Percentiles rank a stretch among this genome's conserved stretches.
Conservation (phyloP, 2,113 vertebrate genomes). For the Craseonycteris thonglongyai region DNA sequence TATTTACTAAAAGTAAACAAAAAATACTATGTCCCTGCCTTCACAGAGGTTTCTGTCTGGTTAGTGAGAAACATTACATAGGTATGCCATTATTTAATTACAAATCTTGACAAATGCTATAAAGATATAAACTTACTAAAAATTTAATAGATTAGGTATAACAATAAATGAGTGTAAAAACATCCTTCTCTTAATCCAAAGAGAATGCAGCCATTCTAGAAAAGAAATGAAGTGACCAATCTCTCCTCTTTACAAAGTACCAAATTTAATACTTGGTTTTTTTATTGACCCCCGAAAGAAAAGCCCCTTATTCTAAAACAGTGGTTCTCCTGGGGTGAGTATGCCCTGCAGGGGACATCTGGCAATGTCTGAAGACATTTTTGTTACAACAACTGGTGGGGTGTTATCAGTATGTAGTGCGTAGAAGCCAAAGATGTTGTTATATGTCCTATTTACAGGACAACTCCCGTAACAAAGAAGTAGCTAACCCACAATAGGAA, state of each 20-base stretch:
- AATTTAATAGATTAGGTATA: no score
- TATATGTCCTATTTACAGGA: background rate
- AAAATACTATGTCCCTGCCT: background rate
- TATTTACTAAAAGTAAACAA: background rate
- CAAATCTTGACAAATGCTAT: background rate
- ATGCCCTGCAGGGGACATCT: background rate
- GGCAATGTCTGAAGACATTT: background rate
- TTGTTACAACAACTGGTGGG: background rate
- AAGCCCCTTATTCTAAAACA: background rate
- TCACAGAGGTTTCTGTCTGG: background rate
- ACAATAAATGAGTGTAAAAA: background rate
- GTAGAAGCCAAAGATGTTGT: background rate
- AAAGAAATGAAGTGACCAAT: background rate
- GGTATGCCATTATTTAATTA: background rate
- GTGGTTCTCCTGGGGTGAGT: background rate
- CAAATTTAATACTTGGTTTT: background rate
- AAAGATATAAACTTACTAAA: background rate
- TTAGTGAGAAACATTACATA: background rate
- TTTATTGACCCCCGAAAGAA: background rate
- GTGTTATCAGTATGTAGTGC: background rate
- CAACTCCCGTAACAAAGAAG: background rate
- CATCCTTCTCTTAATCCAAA: conserved; percentile 11
- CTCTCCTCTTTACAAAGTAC: background rate
- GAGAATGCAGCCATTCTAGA: background rate
- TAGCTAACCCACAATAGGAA: background rate